A percentile compares a stretch with the other conserved stretches of the same genome.
phyloP scores from a whole-genome alignment of 2,113 vertebrate species.

The Sminthopsis crassicaudata region DNA sequence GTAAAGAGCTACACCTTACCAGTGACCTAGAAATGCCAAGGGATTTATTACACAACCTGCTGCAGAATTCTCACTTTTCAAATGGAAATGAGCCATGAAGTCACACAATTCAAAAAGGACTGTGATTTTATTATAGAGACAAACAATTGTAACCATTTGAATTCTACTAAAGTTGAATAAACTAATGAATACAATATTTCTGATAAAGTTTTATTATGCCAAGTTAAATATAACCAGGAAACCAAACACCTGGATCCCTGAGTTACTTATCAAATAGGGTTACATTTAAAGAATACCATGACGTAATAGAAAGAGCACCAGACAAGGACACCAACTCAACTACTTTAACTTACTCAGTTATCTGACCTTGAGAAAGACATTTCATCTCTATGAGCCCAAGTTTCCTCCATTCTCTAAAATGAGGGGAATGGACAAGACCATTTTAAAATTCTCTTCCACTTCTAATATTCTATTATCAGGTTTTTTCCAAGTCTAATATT shows the following conservation, averaged over 20 bases:
- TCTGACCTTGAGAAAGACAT: background rate
- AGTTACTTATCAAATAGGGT: conserved; percentile 31
- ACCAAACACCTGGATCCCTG: background rate
- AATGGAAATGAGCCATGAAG: conserved; percentile 64
- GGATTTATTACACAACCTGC: conserved; percentile 64
- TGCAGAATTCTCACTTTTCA: conserved; percentile 49
- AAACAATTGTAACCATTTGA: conserved; percentile 28
- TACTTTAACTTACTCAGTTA: background rate
- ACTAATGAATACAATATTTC: conserved; percentile 55
- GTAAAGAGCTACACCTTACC: conserved; percentile 59
- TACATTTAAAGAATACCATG: conserved; percentile 9
- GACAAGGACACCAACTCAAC: background rate
- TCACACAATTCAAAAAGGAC: conserved; percentile 47
- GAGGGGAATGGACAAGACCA: background rate
- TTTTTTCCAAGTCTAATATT: background rate
- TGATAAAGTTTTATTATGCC: conserved; percentile 1
- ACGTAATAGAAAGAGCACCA: background rate
- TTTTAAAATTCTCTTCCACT: background rate
- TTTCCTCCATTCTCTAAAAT: background rate
- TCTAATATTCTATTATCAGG: background rate
- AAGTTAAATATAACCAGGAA: background rate
- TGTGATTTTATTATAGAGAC: conserved; percentile 52
- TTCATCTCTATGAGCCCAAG: background rate
- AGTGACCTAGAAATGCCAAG: conserved; percentile 68
- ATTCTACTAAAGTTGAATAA: conserved; percentile 31